Conservation (phyloP, 2,888 invertebrate species). For the Sialis lutaria region DNA sequence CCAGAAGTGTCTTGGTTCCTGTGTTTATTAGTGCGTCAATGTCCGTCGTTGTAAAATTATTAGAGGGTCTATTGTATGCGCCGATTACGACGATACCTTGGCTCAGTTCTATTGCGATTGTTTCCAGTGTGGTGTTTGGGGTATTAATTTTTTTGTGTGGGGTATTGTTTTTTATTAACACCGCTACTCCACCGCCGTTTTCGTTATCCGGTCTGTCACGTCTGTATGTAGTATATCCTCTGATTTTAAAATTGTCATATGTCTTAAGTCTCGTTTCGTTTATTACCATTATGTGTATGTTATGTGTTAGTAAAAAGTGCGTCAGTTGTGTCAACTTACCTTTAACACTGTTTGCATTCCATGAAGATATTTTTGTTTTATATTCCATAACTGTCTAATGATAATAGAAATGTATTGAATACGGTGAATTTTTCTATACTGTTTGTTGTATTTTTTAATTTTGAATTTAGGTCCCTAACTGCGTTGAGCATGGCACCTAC, state of each 20-base stretch:
- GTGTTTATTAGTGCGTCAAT: constrained; percentile 7
- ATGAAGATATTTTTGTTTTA: constrained; percentile 7
- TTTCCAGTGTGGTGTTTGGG: constrained; percentile 7
- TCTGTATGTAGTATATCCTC: constrained; percentile 10
- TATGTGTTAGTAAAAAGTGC: neutral
- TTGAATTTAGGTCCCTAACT: neutral
- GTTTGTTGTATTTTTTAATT: neutral
- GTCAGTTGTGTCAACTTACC: neutral
- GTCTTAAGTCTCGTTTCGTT: constrained; percentile 5
- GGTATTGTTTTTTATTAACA: neutral
- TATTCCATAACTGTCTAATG: neutral
- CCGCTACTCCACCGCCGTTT: constrained; percentile 9
- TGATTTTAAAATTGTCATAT: constrained; percentile 2
- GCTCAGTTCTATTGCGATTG: constrained; percentile 8
- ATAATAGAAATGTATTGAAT: neutral
- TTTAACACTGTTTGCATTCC: neutral
- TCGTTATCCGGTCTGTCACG: constrained; percentile 7
- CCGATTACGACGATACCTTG: constrained; percentile 7
- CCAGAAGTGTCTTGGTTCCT: constrained; percentile 8
- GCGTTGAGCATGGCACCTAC: too few species aligned
- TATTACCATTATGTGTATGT: constrained; percentile 2
- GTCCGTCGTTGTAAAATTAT: constrained; percentile 8
- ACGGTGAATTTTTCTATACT: neutral
- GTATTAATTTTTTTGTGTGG: neutral
- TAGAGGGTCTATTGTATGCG: constrained; percentile 2